Percentiles rank a stretch among this genome's conserved stretches.
Conservation (phyloP, 64 coral and sea anemone genomes). For the Hydrozoanthus tunicans region DNA sequence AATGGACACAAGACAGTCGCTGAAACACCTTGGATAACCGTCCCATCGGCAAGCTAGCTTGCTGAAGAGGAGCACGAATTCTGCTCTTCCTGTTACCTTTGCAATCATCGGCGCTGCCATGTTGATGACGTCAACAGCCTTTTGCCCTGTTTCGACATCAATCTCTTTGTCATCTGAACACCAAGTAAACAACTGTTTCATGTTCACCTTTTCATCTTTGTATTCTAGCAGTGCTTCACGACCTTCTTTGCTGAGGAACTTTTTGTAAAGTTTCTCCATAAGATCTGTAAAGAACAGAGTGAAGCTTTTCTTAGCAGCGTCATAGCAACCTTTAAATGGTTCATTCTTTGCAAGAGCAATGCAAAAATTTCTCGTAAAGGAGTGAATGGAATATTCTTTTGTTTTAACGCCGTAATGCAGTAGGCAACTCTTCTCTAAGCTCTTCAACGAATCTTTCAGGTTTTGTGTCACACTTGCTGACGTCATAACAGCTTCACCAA, state of each 20-base stretch:
- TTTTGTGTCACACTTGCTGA: neutral
- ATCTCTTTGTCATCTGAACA: slow-evolving; percentile 40
- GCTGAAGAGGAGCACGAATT: slow-evolving; percentile 50
- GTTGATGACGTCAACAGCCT: slow-evolving; percentile 44
- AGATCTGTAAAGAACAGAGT: slow-evolving; percentile 20
- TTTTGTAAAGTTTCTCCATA: neutral
- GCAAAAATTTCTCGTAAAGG: slow-evolving; percentile 31
- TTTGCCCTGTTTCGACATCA: neutral
- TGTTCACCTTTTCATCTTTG: slow-evolving; percentile 16
- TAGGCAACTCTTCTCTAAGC: slow-evolving; percentile 10
- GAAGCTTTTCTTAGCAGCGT: slow-evolving; percentile 1
- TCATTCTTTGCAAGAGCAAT: neutral
- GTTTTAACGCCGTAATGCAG: neutral
- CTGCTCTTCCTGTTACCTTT: slow-evolving; percentile 44
- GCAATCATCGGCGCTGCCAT: slow-evolving; percentile 55
- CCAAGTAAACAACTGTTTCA: slow-evolving; percentile 48
- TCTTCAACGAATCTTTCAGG: neutral
- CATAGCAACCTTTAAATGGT: neutral
- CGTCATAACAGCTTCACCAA: neutral
- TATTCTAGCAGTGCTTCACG: slow-evolving; percentile 2
- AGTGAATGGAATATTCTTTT: slow-evolving; percentile 19
- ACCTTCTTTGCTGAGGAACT: slow-evolving; percentile 28
- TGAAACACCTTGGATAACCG: neutral
- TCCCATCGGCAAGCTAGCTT: slow-evolving; percentile 28
- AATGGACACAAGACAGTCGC: slow-evolving; percentile 23